Evolutionary conservation across 2,888 invertebrate species (phyloP), one percentile per base, ranked within the genome.

Genomic region (Plebejus argus): DNA sequence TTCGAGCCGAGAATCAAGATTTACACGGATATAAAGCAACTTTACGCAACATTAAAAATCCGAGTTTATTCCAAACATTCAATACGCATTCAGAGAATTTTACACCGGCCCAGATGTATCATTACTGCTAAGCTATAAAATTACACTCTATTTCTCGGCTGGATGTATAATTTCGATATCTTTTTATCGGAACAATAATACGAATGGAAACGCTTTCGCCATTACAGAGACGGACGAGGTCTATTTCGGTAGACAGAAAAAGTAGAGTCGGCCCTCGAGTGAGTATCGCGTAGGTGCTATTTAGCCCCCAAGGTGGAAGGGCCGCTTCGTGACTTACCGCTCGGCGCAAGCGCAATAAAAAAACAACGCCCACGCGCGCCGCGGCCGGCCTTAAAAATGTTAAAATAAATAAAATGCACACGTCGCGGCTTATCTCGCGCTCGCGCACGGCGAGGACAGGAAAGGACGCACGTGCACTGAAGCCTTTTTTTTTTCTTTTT

Each of bases 361-460:
- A 61, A 66, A 90, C 88, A 83, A 83, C 83, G 84, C 86, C 85
- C 85, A 84, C 85, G 87, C 86, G 83, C 77, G 77, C 84, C 83
- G 74, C 72, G 84, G 84, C 85, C 86, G 87, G 88, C 88, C 88
- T 91, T 91, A 91, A 93, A 93, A 88, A 92, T 91, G 91, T 90
- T 92, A 92, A 94, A 94, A 93, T 94, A 94, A 94, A 93, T 93
- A 93, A 93, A 94, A 92, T 92, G 93, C 91, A 89, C 92, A 90
- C 92, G 91, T 92, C 90, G 85, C 83, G 85, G 86, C 91, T 93
- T 93, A 93, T 93, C 93, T 92, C 81, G 85, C 84, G 85, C 85
- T 83, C 83, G 86, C 86, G 87, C 88, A 87, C 84, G 86, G 87
- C 88, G 90, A 90, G 90, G 88, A 91, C 90, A 87, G 84, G 79